Percentiles rank a stretch among this genome's conserved stretches.
Conservation (phyloP, 2,888 invertebrate species). For the Altica lythri region DNA sequence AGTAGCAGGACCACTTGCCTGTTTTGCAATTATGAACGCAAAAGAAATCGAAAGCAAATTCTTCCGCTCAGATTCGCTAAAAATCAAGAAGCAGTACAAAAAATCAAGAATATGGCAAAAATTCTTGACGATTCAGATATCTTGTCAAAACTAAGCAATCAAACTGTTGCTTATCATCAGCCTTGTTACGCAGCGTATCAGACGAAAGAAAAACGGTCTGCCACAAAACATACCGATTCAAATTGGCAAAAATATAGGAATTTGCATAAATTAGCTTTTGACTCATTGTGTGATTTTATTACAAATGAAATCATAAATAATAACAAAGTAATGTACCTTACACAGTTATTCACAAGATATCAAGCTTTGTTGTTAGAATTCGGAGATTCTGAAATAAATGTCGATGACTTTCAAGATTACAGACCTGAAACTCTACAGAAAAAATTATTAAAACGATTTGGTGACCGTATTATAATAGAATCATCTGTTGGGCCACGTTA, state of each 20-base stretch:
- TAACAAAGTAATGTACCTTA: conserved; percentile 25
- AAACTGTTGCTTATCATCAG: conserved; percentile 29
- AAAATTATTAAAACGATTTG: conserved; percentile 40
- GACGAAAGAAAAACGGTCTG: conserved; percentile 28
- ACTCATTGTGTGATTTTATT: conserved; percentile 28
- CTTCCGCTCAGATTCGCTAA: conserved; percentile 22
- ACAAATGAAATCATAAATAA: conserved; percentile 25
- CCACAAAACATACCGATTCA: conserved; percentile 18
- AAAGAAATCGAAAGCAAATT: conserved; percentile 19
- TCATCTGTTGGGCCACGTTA: conserved; percentile 33
- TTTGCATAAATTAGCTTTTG: conserved; percentile 30
- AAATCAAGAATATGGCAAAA: conserved; percentile 4
- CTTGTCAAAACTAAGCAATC: conserved; percentile 28
- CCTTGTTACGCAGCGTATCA: conserved; percentile 31
- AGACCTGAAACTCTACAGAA: conserved; percentile 41
- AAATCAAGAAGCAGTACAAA: conserved; percentile 13
- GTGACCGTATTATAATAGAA: conserved; percentile 38
- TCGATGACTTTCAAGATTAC: conserved; percentile 39
- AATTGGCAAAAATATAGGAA: conserved; percentile 24
- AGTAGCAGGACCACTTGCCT: conserved; percentile 19
- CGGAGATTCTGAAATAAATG: conserved; percentile 36
- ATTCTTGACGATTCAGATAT: conserved; percentile 22
- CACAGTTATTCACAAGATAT: conserved; percentile 31
- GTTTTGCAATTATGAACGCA: conserved; percentile 18
- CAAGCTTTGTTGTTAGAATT: conserved; percentile 42